Evolutionary conservation across 2,113 vertebrate species (phyloP).

Genomic region (Enhydra lutris): DNA sequence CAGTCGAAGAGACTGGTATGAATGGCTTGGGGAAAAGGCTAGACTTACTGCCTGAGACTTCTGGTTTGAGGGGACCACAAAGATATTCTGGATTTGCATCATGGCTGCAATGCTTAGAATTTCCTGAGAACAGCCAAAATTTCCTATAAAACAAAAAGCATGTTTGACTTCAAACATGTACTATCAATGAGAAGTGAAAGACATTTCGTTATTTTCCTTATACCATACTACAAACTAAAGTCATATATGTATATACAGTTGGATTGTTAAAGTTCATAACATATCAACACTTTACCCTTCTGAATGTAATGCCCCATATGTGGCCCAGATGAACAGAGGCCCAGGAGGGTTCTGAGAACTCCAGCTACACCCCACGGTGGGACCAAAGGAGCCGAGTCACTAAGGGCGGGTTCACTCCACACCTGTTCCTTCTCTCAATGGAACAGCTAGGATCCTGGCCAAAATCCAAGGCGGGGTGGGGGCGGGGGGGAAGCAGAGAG

Average conservation of each 20-base stretch:
- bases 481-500: not conserved
- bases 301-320: not conserved
- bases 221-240: not conserved
- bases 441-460: not conserved
- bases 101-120: conserved; percentile 97
- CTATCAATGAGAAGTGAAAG: not conserved
- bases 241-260: not conserved
- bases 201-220: not conserved
- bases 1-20: not conserved
- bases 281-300: not conserved
- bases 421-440: not conserved
- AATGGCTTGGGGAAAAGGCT: not conserved
- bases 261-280: not conserved
- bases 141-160: conserved; percentile 82
- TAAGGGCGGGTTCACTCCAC: not conserved
- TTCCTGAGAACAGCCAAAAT: conserved; percentile 97
- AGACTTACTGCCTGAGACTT: conserved; percentile 93
- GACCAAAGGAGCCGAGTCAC: not conserved
- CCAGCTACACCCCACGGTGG: not conserved
- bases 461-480: not conserved
- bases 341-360: not conserved
- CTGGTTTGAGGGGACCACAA: conserved; percentile 92
- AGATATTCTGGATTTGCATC: conserved; percentile 99
- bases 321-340: not conserved
- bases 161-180: not conserved